A percentile compares a stretch with the other conserved stretches of the same genome.
These are phyloP conservation scores for Xylocampa areola DNA, from an alignment of 2,888 invertebrate genomes.

Conservation along the genomic window DNA sequence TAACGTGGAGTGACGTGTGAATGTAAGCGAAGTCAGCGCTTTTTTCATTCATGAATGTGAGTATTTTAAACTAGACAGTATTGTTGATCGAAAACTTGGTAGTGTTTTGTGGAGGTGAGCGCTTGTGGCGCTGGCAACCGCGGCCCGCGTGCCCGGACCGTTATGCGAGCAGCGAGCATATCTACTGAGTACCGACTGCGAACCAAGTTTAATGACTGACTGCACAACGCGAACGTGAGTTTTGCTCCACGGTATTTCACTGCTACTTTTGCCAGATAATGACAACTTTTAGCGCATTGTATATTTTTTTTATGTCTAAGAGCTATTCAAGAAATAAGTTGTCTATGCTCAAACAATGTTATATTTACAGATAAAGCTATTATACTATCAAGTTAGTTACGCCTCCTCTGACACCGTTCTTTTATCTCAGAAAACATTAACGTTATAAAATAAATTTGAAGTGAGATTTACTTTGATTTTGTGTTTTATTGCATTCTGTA, in stretches of 20 bases:
- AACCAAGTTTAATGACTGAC: slow-evolving; percentile 72
- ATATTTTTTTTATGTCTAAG: not conserved
- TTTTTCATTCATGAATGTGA: slow-evolving; percentile 49
- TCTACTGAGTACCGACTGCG: slow-evolving; percentile 57
- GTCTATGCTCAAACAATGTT: slow-evolving; percentile 6
- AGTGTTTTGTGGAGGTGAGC: slow-evolving; percentile 37
- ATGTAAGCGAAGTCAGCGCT: slow-evolving; percentile 48
- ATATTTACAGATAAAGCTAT: slow-evolving; percentile 7
- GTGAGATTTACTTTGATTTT: not conserved
- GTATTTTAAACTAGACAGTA: slow-evolving; percentile 31
- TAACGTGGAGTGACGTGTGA: slow-evolving; percentile 56
- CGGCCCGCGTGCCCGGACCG: slow-evolving; percentile 61
- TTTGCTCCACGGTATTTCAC: slow-evolving; percentile 51
- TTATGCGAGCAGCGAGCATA: slow-evolving; percentile 67
- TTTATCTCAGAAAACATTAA: slow-evolving; percentile 24
- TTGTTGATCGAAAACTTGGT: slow-evolving; percentile 45
- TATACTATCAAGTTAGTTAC: slow-evolving; percentile 14
- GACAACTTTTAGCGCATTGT: not conserved
- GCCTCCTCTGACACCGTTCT: slow-evolving; percentile 16
- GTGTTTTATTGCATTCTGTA: not conserved
- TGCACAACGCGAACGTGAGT: slow-evolving; percentile 67
- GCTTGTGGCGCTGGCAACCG: slow-evolving; percentile 43
- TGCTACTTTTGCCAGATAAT: slow-evolving; percentile 21
- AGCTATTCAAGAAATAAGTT: not conserved
- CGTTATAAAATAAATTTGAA: not conserved